phyloP scores from a whole-genome alignment of 2,888 invertebrate species.

The Plagodis dolabraria region DNA sequence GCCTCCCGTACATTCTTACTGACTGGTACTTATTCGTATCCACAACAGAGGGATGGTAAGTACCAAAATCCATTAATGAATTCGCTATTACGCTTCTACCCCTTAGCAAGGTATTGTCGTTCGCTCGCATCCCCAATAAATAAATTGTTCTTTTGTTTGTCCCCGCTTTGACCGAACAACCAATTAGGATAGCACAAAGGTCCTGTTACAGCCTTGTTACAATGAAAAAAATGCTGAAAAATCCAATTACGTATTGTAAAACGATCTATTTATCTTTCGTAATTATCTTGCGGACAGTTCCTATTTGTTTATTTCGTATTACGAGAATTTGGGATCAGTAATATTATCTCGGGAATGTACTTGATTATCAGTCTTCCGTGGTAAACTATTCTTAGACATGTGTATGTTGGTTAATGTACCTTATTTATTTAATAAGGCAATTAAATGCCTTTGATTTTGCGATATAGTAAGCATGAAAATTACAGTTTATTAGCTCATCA shows the following conservation, averaged over 20 bases:
- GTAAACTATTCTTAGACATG: no score
- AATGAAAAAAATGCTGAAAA: slow-evolving; percentile 30
- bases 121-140: slow-evolving; percentile 20
- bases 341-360: neutral
- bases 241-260: slow-evolving; percentile 32
- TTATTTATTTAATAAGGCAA: no score
- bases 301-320: slow-evolving; percentile 25
- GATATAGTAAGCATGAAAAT: no score
- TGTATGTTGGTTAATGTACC: no score
- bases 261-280: slow-evolving; percentile 33
- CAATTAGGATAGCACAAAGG: slow-evolving; percentile 27
- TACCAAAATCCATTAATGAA: slow-evolving; percentile 13
- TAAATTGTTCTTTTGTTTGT: slow-evolving; percentile 27
- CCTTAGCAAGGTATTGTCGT: slow-evolving; percentile 15
- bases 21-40: neutral
- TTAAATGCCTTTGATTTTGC: no score
- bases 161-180: slow-evolving; percentile 19
- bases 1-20: neutral
- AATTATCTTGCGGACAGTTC: slow-evolving; percentile 29
- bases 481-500: no score
- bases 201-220: slow-evolving; percentile 23
- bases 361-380: no score
- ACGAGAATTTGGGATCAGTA: neutral
- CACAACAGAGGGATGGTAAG: neutral
- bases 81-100: slow-evolving; percentile 2